These are phyloP conservation scores for Darevskia mixta DNA, from an alignment of 2,797 vertebrate genomes.

Conservation along the genomic window DNA sequence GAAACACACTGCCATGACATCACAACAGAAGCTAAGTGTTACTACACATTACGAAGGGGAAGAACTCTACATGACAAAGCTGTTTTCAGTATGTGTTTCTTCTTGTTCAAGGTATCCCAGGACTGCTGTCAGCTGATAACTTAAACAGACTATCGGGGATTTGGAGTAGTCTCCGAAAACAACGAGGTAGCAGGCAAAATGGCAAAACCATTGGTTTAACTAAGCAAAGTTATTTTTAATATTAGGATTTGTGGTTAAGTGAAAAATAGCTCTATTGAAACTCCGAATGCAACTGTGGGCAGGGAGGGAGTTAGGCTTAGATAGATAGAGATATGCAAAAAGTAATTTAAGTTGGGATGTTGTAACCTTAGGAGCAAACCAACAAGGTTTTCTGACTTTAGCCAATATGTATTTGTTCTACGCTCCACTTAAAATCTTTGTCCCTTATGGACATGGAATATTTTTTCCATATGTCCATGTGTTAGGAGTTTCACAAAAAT, in stretches of 20 bases:
- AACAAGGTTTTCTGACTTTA: slow-evolving; percentile 35
- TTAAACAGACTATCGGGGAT: neutral
- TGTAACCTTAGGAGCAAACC: slow-evolving; percentile 41
- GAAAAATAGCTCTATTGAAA: slow-evolving; percentile 37
- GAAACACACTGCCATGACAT: neutral
- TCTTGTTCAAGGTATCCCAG: neutral
- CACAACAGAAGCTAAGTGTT: neutral
- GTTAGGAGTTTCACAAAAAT: slow-evolving; percentile 75
- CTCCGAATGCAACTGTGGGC: neutral
- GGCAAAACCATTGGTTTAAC: neutral
- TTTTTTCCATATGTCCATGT: slow-evolving; percentile 73
- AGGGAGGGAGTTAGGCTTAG: slow-evolving; percentile 24
- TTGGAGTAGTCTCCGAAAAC: neutral
- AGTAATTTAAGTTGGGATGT: slow-evolving; percentile 9
- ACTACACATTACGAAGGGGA: neutral
- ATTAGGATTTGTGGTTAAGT: slow-evolving; percentile 12
- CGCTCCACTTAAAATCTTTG: slow-evolving; percentile 58
- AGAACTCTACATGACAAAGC: neutral
- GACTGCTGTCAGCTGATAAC: neutral
- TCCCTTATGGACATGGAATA: slow-evolving; percentile 67
- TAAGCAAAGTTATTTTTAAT: neutral
- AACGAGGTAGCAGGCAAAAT: neutral
- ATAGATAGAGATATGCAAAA: slow-evolving; percentile 30
- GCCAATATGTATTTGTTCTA: slow-evolving; percentile 54
- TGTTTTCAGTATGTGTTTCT: neutral